Evolutionary conservation across 1,140 invertebrate species (phyloP), one percentile per base, ranked within the genome.

Genomic region (Pseudomyrmex flavicornis): DNA sequence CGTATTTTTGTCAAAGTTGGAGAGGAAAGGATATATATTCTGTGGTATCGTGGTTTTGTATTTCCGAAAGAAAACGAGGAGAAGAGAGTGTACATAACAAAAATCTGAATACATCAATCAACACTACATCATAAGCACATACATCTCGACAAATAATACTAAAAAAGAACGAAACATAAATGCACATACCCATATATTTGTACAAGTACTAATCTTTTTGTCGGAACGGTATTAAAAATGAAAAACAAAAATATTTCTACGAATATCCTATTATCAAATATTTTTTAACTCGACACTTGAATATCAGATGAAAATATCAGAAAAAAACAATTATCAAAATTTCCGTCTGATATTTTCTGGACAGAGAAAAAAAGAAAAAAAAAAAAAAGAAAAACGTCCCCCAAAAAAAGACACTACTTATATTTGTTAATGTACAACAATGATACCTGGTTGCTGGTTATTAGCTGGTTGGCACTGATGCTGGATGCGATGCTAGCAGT

Each of bases 401-500:
- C n/a, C 20, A 70, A 50, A 56, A 79, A 73, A 77, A 61, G 15
- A 46, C 69, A 66, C 84, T 88, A 89, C 79, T 84, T 89, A 83
- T 85, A 76, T 56, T 77, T 90, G 90, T 92, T 92, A 91, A 91
- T 91, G 69, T 89, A 92, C 88, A 88, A 92, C 89, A 90, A 93
- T 90, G 89, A 90, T 94, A 94, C 94, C 94, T 94, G 94, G 91
- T 94, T 94, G 93, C 86, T 92, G 89, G 93, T 94, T 94, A 94
- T 93, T 94, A 94, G 91, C 93, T 94, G 94, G 90, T 94, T 94
- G 93, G 93, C 93, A 94, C 93, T 94, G 94, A 94, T 94, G 93
- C 93, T 94, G 91, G 93, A 93, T 94, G 91, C 92, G 91, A 94
- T 93, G 93, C 93, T 94, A 94, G 92, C 86, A 89, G 93, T 93